Base-by-base conservation (phyloP, 1,140 invertebrate species). In the Octopus sinensis region DNA sequence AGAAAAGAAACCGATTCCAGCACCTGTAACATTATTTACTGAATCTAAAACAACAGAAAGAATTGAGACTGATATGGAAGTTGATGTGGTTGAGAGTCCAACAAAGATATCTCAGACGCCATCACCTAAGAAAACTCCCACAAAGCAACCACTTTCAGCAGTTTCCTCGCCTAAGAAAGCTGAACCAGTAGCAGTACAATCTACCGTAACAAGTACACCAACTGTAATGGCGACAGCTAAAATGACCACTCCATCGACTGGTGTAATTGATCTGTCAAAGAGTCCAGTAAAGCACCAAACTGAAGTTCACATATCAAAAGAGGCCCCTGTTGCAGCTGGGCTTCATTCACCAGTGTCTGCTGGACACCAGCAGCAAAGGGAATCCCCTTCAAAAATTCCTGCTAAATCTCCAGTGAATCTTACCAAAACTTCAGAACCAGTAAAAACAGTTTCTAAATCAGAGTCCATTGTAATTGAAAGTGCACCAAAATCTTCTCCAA, bases 21-120 rank as follows among this genome's bases (percentile, higher is more conserved):
- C 56, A 62, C 1, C 9, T 9, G 17, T 12, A 62, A 62, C 56
- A 17, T 62, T 4, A 12, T 9, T 62, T 62, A 17, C 17, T 62
- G 56, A 62, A 12, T 17, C 56, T 1, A 62, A 62, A 62, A 62
- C 56, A 17, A 43, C 56, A 62, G 56, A 62, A 23, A 73, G 68
- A 73, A 73, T 23, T 73, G 68, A 73, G 30, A 73, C 68, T n/a
- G 68, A 73, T 7, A 73, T 73, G 68, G 68, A 73, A n/a, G 13
- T 73, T 73, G 68, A 73, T 12, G 56, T 62, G 17, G 56, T 12
- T 12, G 56, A 62, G 17, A 43, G 30, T 43, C 30, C 30, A 4
- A 62, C 56, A 62, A 62, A 12, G 56, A 62, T 62, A 17, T 17
- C 17, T 12, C 9, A 62, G 13, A 73, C 17, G 30, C 30, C 68